Conservation (phyloP, 2,113 vertebrate genomes). For the Callipepla squamata region DNA sequence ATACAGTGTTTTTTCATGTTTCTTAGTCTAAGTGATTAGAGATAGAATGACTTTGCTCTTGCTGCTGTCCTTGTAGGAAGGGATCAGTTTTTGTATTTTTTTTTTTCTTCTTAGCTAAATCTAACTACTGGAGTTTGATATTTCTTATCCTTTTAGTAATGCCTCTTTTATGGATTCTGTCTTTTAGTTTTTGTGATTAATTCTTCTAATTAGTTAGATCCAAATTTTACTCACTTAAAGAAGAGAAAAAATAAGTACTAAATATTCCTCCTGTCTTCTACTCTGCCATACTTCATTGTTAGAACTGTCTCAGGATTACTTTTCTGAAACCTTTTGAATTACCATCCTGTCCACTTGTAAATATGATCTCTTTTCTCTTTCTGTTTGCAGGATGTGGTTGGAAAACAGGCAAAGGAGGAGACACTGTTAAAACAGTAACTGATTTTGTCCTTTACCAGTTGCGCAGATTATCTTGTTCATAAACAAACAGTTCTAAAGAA, state of each 20-base stretch:
- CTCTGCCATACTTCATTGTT: neutral
- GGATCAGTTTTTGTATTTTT: neutral
- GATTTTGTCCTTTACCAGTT: neutral
- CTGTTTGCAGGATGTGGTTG: neutral
- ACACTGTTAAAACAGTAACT: neutral
- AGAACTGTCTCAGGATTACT: neutral
- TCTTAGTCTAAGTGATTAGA: conserved; percentile 9
- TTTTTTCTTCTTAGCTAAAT: neutral
- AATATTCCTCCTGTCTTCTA: neutral
- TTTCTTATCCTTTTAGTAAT: neutral
- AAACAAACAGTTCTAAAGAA: neutral
- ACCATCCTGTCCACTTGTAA: neutral
- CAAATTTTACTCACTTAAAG: neutral
- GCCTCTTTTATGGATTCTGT: neutral
- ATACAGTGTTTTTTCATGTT: rapidly evolving
- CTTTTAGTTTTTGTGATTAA: neutral
- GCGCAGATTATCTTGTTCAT: neutral
- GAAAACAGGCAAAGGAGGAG: neutral
- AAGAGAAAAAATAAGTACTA: neutral
- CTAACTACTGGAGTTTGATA: neutral
- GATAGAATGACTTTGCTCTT: neutral
- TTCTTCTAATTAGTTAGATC: neutral
- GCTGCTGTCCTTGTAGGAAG: neutral
- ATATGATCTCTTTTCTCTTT: neutral
- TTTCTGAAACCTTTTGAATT: neutral